These are phyloP conservation scores for Phyllotreta striolata DNA, from an alignment of 2,888 invertebrate species.

Conservation along the genomic window DNA sequence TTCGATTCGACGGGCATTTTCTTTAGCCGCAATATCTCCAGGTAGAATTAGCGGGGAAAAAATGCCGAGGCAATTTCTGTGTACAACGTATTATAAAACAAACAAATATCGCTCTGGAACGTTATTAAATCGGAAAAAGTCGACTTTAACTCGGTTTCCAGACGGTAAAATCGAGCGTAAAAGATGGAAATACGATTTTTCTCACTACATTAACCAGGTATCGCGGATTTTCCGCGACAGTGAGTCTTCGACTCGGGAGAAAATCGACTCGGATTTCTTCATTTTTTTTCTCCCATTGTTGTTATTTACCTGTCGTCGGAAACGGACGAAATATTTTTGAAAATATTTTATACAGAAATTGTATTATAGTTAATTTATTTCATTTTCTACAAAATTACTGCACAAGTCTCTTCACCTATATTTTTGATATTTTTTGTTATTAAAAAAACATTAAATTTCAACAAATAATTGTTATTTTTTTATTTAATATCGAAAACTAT, in stretches of 20 bases:
- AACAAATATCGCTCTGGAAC: slow-evolving; percentile 42
- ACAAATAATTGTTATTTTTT: too few species aligned
- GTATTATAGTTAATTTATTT: not conserved
- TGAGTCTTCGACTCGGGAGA: slow-evolving; percentile 13
- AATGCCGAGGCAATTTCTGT: not conserved
- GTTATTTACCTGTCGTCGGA: slow-evolving; percentile 19
- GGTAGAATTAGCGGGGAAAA: too few species aligned
- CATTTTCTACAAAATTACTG: not conserved
- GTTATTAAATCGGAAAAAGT: slow-evolving; percentile 44
- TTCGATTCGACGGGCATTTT: too few species aligned
- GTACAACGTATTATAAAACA: slow-evolving; percentile 15
- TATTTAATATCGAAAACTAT: too few species aligned
- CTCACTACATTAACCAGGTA: slow-evolving; percentile 51
- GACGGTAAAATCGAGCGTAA: slow-evolving; percentile 48
- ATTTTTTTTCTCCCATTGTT: slow-evolving; percentile 29
- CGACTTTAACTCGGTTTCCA: slow-evolving; percentile 49
- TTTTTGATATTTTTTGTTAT: too few species aligned
- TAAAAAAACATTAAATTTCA: too few species aligned
- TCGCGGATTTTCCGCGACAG: slow-evolving; percentile 50
- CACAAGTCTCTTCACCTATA: not conserved
- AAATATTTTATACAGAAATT: not conserved
- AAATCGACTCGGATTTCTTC: slow-evolving; percentile 25
- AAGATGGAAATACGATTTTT: slow-evolving; percentile 52
- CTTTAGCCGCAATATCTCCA: too few species aligned
- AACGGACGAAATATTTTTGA: not conserved